Evolutionary conservation across 2,888 invertebrate species (phyloP).

Genomic region (Dysmachus trigonus): DNA sequence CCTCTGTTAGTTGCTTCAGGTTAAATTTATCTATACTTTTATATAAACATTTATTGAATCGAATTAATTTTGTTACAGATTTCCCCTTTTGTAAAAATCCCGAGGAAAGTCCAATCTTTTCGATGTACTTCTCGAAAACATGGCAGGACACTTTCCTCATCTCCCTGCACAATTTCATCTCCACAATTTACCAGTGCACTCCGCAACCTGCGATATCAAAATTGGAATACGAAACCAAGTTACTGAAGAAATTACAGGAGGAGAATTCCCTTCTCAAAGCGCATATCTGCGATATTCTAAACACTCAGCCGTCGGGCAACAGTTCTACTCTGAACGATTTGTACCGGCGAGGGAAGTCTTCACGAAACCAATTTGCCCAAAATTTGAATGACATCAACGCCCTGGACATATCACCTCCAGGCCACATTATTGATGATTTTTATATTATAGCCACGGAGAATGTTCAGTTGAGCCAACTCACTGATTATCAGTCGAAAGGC

Average conservation of each 20-base stretch:
- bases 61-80: conserved; percentile 68
- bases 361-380: conserved; percentile 60
- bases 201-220: conserved; percentile 86
- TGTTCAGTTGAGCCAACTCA: conserved; percentile 59
- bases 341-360: not conserved
- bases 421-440: conserved; percentile 90
- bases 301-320: not conserved
- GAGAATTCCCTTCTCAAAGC: conserved; percentile 79
- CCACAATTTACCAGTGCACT: conserved; percentile 87
- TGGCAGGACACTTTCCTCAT: conserved; percentile 95
- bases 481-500: conserved; percentile 75
- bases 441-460: conserved; percentile 86
- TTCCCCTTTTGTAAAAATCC: conserved; percentile 91
- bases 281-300: conserved; percentile 65
- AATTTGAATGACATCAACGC: conserved; percentile 71
- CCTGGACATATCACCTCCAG: conserved; percentile 74
- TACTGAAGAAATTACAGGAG: conserved; percentile 83
- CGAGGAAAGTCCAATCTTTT: conserved; percentile 88
- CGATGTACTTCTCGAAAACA: conserved; percentile 87
- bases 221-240: conserved; percentile 85
- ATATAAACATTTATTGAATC: too few relatives aligned
- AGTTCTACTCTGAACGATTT: not conserved
- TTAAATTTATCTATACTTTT: too few relatives aligned
- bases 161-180: conserved; percentile 91
- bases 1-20: too few relatives aligned